Base-by-base conservation (phyloP, 2,797 vertebrate genomes). In the Lutjanus argentimaculatus region DNA sequence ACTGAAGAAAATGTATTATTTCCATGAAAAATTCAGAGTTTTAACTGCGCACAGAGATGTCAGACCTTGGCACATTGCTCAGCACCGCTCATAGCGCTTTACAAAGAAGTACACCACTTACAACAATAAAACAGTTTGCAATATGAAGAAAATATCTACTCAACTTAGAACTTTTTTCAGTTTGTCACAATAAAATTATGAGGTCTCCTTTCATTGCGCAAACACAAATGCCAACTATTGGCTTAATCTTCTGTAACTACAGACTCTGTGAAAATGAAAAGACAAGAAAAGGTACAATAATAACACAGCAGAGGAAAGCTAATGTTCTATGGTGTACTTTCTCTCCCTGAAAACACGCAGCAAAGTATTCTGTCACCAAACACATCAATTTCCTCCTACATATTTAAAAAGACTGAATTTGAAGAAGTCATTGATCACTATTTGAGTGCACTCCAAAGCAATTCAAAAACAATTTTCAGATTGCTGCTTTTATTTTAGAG, bases 21-120 rank as follows among this genome's bases (percentile, higher is more conserved):
- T 68, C 83, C 61, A 65, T 72, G 77, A 85, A 84, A 75, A 70
- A 82, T 80, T 69, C 69, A 45, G 64, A 77, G 67, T n/a, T 66
- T 67, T 43, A 72, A 43, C 46, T 67, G 74, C 67, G 71, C 36
- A 62, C 70, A 66, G 73, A 70, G 67, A 89, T 67, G 72, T 84
- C 82, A 81, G 57, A 59, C 5, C 0, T 13, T 52, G 66, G 72
- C 76, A 76, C 19, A 40, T 66, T 53, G 77, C 72, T 75, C 75
- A 21, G 45, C 65, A 25, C 19, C 1, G 57, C 79, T 80, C 36
- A 14, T 22, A 70, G 62, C 15, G 16, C 45, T 48, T 66, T 53
- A 59, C 52, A 71, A 46, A 67, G 9, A 40, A 21, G n/a, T 21
- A 63, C 36, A 58, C 14, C 73, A 49, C 68, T 81, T 66, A 22